Evolutionary conservation across 2,888 invertebrate genomes (phyloP).

Genomic region (Sthenelais limicola): DNA sequence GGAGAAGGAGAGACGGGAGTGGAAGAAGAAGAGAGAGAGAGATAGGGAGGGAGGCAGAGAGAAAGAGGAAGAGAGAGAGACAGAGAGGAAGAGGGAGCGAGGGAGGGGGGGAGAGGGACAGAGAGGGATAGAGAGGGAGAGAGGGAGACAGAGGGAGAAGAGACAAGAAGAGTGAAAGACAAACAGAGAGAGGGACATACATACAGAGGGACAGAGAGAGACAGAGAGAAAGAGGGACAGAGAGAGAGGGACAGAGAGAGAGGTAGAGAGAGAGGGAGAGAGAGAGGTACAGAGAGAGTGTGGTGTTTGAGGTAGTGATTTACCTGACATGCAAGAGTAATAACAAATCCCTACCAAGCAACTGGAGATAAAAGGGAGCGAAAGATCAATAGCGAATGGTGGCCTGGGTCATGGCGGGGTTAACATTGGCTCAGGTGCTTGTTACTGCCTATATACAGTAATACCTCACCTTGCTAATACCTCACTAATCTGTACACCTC

Average conservation of each 20-base stretch:
- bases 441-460: no score
- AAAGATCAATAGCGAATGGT: no score
- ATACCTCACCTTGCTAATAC: no score
- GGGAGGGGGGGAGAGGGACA: background rate
- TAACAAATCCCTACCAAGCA: no score
- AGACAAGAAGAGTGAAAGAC: conserved; percentile 3
- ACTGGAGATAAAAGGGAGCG: no score
- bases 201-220: background rate
- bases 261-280: background rate
- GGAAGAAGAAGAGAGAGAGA: background rate
- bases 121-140: background rate
- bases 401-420: no score
- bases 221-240: background rate
- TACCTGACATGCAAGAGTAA: no score
- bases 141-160: background rate
- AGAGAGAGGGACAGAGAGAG: background rate
- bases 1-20: background rate
- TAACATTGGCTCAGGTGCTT: no score
- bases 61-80: conserved; percentile 6
- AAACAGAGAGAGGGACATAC: background rate
- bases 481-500: no score
- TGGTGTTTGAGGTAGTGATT: no score
- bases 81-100: background rate
- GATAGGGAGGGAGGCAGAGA: background rate
- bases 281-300: background rate